A percentile compares a stretch with the other conserved stretches of the same genome.
These are phyloP conservation scores for Mesitornis unicolor DNA, from an alignment of 2,113 vertebrate species.

Conservation along the genomic window DNA sequence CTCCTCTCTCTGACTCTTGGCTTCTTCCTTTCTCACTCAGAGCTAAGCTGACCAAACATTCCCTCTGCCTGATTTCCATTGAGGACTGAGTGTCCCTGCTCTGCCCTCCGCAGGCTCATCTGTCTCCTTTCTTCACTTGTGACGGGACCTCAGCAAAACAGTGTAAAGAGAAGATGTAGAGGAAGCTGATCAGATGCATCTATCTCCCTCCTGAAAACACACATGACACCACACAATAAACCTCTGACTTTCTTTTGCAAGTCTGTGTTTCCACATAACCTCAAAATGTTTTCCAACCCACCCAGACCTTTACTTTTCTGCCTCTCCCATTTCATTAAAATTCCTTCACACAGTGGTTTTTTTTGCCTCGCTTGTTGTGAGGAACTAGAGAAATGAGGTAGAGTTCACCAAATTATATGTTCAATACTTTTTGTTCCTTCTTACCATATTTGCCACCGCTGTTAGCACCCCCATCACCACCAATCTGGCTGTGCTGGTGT, in stretches of 20 bases:
- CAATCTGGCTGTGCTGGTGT: not conserved
- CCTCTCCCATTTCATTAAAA: not conserved
- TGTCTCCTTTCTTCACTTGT: not conserved
- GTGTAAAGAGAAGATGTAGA: not conserved
- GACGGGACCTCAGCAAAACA: not conserved
- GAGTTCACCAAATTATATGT: not conserved
- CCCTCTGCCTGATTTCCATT: not conserved
- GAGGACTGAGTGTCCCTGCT: not conserved
- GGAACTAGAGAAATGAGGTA: not conserved
- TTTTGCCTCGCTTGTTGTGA: not conserved
- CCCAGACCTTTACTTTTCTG: not conserved
- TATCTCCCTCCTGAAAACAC: not conserved
- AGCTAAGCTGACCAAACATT: not conserved
- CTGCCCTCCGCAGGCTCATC: not conserved
- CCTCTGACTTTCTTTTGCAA: not conserved
- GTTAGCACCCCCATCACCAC: not conserved
- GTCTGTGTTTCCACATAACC: fast-evolving
- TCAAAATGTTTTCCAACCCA: not conserved
- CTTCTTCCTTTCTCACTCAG: not conserved
- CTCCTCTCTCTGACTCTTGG: not conserved
- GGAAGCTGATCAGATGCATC: not conserved
- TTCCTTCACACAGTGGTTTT: fast-evolving
- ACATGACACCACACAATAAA: not conserved
- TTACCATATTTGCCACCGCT: not conserved
- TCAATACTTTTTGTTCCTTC: not conserved